phyloP scores from a whole-genome alignment of 2,888 invertebrate genomes.

The Anorthoa munda region DNA sequence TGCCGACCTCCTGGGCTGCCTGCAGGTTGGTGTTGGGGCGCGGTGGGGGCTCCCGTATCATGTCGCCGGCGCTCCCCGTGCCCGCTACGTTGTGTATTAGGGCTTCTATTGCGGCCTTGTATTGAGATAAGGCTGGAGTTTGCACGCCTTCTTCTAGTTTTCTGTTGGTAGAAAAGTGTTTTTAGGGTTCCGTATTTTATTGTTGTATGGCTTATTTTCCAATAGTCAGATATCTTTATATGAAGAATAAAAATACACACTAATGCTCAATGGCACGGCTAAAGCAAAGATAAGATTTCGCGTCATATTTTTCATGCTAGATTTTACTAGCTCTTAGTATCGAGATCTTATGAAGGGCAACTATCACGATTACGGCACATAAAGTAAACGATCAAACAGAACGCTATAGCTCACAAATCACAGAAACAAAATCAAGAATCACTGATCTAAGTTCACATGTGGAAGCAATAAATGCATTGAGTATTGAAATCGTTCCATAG shows the following conservation, averaged over 20 bases:
- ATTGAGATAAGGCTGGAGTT: constrained; percentile 79
- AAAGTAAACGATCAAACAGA: background rate
- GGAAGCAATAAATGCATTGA: too few relatives aligned
- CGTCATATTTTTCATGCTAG: background rate
- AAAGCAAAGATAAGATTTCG: background rate
- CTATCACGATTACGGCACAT: background rate
- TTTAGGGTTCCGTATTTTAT: too few relatives aligned
- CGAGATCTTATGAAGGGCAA: too few relatives aligned
- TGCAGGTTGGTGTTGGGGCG: constrained; percentile 78
- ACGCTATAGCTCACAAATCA: too few relatives aligned
- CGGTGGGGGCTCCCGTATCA: constrained; percentile 68
- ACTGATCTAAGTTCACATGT: too few relatives aligned
- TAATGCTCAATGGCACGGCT: background rate
- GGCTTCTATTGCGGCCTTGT: constrained; percentile 84
- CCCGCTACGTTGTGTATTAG: constrained; percentile 80
- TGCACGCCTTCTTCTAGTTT: constrained; percentile 86
- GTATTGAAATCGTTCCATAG: too few relatives aligned
- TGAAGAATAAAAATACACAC: background rate
- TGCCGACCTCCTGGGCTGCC: constrained; percentile 86
- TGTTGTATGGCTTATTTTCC: background rate
- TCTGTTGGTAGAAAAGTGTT: constrained; percentile 66
- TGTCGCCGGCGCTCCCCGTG: constrained; percentile 49
- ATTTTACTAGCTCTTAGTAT: too few relatives aligned
- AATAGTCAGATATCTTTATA: background rate
- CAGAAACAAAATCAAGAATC: too few relatives aligned